Evolutionary conservation across 2,113 vertebrate genomes (phyloP).

Genomic region (Dasyprocta punctata): DNA sequence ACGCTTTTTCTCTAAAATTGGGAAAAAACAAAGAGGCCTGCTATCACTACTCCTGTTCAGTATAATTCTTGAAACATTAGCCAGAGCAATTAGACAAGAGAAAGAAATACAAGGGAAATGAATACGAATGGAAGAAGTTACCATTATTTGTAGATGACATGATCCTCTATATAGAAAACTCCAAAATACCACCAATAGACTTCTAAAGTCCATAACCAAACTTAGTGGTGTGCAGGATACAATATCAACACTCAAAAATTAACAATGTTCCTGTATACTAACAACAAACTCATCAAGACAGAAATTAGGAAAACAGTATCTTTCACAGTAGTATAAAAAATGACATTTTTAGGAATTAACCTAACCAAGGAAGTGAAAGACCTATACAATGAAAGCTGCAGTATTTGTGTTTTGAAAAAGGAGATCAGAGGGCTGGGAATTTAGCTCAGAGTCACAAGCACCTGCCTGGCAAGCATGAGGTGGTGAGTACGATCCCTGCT

Average conservation of each 20-base stretch:
- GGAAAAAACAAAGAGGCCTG: background rate
- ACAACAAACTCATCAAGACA: background rate
- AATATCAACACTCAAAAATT: background rate
- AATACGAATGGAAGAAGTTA: background rate
- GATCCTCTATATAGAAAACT: background rate
- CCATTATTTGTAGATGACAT: background rate
- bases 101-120: background rate
- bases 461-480: no score
- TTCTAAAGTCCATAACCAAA: background rate
- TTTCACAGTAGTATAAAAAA: background rate
- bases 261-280: background rate
- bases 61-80: background rate
- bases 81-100: background rate
- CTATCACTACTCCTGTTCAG: background rate
- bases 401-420: background rate
- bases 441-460: no score
- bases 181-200: background rate
- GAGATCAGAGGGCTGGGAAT: background rate
- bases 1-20: background rate
- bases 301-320: background rate
- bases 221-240: background rate
- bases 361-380: background rate
- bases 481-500: no score
- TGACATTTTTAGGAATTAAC: background rate
- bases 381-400: background rate